phyloP scores from a whole-genome alignment of 1,140 invertebrate genomes.

The Psilanteris sp. region DNA sequence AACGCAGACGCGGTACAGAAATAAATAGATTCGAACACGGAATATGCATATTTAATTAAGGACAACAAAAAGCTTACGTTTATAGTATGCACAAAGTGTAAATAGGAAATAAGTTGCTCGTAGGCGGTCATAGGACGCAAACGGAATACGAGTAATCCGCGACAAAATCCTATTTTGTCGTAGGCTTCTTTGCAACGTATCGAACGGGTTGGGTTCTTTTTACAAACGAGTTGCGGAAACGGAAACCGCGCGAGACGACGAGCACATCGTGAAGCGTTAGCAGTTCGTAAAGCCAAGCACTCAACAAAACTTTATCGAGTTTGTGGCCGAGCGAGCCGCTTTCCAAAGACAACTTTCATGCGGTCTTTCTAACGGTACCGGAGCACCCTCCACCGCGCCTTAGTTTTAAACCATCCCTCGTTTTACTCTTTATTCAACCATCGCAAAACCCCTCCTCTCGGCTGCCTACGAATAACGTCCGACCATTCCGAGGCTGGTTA shows the following conservation, averaged over 20 bases:
- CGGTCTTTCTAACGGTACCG: slow-evolving; percentile 59
- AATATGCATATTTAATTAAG: no score
- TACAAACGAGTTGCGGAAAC: slow-evolving; percentile 64
- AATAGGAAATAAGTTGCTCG: no score
- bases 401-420: slow-evolving; percentile 57
- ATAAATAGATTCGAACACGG: no score
- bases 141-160: no score
- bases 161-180: slow-evolving; percentile 69
- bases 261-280: slow-evolving; percentile 57
- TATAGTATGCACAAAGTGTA: no score
- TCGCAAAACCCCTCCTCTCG: slow-evolving; percentile 45
- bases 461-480: slow-evolving; percentile 23
- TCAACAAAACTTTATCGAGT: slow-evolving; percentile 76
- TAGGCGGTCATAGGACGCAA: no score
- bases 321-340: slow-evolving; percentile 73
- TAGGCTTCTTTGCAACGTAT: slow-evolving; percentile 49
- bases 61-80: no score
- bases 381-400: slow-evolving; percentile 26
- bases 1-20: no score
- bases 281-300: slow-evolving; percentile 64
- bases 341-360: slow-evolving; percentile 72
- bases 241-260: slow-evolving; percentile 69
- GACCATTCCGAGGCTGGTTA: slow-evolving; percentile 46
- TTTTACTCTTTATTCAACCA: slow-evolving; percentile 72
- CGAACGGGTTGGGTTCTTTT: slow-evolving; percentile 34